Evolutionary conservation across 2,113 vertebrate species (phyloP).

Genomic region (Brienomyrus brachyistius): DNA sequence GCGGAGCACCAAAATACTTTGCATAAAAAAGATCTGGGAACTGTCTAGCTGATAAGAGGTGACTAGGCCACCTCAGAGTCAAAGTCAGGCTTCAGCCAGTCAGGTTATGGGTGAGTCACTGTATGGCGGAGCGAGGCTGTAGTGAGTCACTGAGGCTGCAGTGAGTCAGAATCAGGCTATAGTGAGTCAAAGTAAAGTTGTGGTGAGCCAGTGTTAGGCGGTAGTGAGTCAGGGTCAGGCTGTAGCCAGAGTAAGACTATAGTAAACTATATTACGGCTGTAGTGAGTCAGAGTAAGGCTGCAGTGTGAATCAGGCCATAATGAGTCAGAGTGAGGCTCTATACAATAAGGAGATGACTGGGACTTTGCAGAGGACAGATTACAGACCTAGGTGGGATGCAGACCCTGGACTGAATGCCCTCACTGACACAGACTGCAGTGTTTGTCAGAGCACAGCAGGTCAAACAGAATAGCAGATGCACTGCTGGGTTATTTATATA

Average conservation of each 20-base stretch:
- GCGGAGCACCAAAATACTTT: background rate
- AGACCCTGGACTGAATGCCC: background rate
- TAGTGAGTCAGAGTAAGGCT: background rate
- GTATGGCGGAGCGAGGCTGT: background rate
- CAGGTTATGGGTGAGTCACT: too few relatives aligned
- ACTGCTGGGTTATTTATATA: slow-evolving; percentile 18
- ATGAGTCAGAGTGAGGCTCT: background rate
- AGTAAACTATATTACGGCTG: background rate
- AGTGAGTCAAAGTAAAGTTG: background rate
- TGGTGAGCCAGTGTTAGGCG: background rate
- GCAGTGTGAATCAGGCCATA: background rate
- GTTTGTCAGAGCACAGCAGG: background rate
- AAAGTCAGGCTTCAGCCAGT: background rate
- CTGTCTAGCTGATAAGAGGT: background rate
- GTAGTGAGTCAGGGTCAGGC: background rate
- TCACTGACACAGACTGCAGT: background rate
- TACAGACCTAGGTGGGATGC: slow-evolving; percentile 12
- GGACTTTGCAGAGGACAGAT: slow-evolving; percentile 14
- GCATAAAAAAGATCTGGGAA: background rate
- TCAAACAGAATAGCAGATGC: slow-evolving; percentile 24
- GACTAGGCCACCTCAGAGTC: background rate
- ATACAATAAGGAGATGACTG: slow-evolving; percentile 4
- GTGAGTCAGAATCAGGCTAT: too few relatives aligned
- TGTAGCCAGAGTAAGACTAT: background rate
- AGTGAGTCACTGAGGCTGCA: too few relatives aligned